Conservation (phyloP, 1,140 invertebrate species). For the Drosophila tropicalis region DNA sequence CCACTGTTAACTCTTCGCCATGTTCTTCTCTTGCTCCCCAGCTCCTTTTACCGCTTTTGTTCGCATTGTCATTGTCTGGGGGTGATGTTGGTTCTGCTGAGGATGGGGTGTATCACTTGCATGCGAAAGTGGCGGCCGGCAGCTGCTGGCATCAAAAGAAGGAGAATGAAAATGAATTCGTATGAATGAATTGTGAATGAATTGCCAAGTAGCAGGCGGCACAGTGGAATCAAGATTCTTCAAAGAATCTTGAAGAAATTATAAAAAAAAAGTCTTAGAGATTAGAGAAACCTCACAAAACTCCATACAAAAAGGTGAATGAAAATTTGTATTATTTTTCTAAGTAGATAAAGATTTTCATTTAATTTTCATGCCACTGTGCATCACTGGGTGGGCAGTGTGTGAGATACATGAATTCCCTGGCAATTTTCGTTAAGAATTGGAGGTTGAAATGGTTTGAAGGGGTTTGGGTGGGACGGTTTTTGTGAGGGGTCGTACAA, state of each 20-base stretch:
- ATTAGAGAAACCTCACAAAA: not conserved
- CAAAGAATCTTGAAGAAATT: constrained; percentile 3
- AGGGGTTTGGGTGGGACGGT: not conserved
- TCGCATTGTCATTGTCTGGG: constrained; percentile 36
- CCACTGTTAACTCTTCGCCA: constrained; percentile 37
- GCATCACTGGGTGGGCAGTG: constrained; percentile 41
- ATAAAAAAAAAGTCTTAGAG: constrained; percentile 1
- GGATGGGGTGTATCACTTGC: constrained; percentile 65
- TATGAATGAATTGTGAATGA: constrained; percentile 49
- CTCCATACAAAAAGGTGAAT: not conserved
- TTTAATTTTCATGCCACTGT: constrained; percentile 37
- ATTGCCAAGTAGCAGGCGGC: constrained; percentile 39
- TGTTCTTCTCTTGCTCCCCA: constrained; percentile 4
- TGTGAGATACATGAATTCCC: constrained; percentile 70
- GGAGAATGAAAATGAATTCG: constrained; percentile 36
- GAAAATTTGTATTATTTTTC: too few relatives aligned
- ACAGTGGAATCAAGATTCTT: constrained; percentile 38
- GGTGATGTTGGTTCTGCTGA: not conserved
- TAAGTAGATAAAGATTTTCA: not conserved
- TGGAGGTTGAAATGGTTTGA: not conserved
- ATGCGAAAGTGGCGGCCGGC: constrained; percentile 69
- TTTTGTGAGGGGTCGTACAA: constrained; percentile 18
- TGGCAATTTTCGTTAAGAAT: constrained; percentile 53
- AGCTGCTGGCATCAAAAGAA: constrained; percentile 36
- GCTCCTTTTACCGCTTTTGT: constrained; percentile 1